Evolutionary conservation across 2,888 invertebrate species (phyloP), one percentile per base, ranked within the genome.

Genomic region (Patella depressa): DNA sequence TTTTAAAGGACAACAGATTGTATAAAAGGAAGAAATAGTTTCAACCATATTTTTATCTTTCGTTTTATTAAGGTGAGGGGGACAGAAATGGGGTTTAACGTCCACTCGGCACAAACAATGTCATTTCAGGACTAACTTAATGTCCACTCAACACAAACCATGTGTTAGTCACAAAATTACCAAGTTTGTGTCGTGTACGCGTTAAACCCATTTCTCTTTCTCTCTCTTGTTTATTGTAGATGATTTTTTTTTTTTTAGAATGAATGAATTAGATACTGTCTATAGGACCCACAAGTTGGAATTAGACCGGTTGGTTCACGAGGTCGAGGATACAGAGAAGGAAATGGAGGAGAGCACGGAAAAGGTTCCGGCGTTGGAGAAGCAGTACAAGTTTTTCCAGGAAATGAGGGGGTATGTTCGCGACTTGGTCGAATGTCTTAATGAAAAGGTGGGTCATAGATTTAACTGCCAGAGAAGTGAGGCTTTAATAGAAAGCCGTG

Each of bases 361-460:
- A 72, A 93, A 93, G 82, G 94, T 93, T 76, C 94, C 94, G 24
- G 91, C 92, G 80, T 94, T 97, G 76, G 96, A 96, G 84, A 94
- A 95, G 78, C 95, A 96, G 85, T 98, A 97, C 94, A 93, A 94
- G 89, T 96, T 98, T 93, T 98, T 97, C 93, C 98, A 99, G 94
- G 96, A 98, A 93, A 94, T 97, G 89, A 94, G 97, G 91, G 97
- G 97, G 89, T 99, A 97, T 94, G 95, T 98, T 91, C 96, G 96
- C 86, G 98, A 98, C 94, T 95, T 98, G 92, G 95, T 98, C 91
- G 98, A 99, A 93, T 99, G 98, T 93, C 94, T 98, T 88, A 97
- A 98, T 92, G 97, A 98, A 93, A 99, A 99, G 95, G 97, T 98
- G 90, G 88, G 91, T 91, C 75, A 65, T 65, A 24, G 45, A 45